Percentiles rank a stretch among this genome's conserved stretches.
Evolutionary conservation across 1,140 invertebrate species (phyloP).

Genomic region (Papilio helenus): DNA sequence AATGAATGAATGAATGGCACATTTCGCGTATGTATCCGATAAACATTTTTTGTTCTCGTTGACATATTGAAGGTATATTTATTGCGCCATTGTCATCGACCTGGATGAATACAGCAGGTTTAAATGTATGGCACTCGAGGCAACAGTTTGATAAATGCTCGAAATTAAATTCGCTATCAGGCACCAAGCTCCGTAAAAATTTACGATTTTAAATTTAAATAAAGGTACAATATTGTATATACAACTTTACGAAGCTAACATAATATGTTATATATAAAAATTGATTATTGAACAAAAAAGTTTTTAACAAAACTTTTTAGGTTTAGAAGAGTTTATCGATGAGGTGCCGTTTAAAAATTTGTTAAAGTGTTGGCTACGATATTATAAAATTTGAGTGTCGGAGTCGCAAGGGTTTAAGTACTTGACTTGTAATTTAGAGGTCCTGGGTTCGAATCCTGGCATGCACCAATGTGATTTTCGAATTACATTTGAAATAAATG

Average conservation of each 20-base stretch:
- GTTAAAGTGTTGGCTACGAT: no score
- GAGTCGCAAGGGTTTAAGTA: no score
- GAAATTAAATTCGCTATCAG: conserved; percentile 12
- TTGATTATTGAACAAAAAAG: no score
- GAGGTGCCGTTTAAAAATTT: no score
- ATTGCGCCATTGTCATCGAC: conserved; percentile 36
- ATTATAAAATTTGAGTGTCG: no score
- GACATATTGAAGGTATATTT: conserved; percentile 33
- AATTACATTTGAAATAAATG: no score
- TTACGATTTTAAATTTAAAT: conserved; percentile 19
- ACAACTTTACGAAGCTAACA: not conserved
- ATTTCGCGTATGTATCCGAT: conserved; percentile 24
- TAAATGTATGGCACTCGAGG: conserved; percentile 32
- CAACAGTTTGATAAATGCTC: conserved; percentile 38
- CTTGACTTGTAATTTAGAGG: no score
- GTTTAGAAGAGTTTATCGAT: no score
- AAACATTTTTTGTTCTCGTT: conserved; percentile 19
- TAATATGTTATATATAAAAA: not conserved
- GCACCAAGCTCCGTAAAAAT: conserved; percentile 7
- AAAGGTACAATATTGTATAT: not conserved
- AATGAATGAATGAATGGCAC: conserved; percentile 21
- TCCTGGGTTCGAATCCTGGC: no score
- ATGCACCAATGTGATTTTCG: no score
- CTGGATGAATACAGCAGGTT: conserved; percentile 36
- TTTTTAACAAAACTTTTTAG: no score